phyloP scores from a whole-genome alignment of 2,888 invertebrate genomes.

The Darwinula stevensoni region DNA sequence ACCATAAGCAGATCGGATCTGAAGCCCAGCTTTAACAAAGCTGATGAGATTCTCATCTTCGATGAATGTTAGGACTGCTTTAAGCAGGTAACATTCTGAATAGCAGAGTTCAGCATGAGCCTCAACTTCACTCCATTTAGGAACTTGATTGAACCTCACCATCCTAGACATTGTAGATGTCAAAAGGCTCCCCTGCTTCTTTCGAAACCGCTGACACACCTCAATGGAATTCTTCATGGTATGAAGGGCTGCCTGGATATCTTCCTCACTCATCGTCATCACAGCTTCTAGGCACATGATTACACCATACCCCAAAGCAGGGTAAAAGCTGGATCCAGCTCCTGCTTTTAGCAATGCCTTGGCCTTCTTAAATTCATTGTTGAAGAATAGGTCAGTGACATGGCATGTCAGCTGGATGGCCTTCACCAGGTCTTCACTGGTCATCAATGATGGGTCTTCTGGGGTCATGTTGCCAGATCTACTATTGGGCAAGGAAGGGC shows the following conservation, averaged over 20 bases:
- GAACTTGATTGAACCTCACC: slow-evolving; percentile 3
- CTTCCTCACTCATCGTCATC: slow-evolving; percentile 52
- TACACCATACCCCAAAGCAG: slow-evolving; percentile 59
- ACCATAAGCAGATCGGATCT: slow-evolving; percentile 63
- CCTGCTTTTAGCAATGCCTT: slow-evolving; percentile 37
- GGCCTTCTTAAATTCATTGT: slow-evolving; percentile 61
- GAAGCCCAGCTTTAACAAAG: slow-evolving; percentile 70
- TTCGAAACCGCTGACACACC: slow-evolving; percentile 40
- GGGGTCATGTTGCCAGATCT: too few species aligned
- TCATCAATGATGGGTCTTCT: too few species aligned
- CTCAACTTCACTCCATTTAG: slow-evolving; percentile 22
- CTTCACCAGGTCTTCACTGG: too few species aligned
- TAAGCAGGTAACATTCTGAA: slow-evolving; percentile 61
- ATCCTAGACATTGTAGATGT: slow-evolving; percentile 22
- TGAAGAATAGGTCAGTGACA: slow-evolving; percentile 67
- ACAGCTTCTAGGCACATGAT: slow-evolving; percentile 74
- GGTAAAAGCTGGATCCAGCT: slow-evolving; percentile 43
- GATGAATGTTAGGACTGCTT: slow-evolving; percentile 66
- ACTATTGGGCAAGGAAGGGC: too few species aligned
- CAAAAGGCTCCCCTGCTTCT: slow-evolving; percentile 41
- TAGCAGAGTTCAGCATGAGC: slow-evolving; percentile 84
- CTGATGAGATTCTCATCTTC: slow-evolving; percentile 80
- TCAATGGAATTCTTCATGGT: slow-evolving; percentile 42
- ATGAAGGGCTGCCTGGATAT: slow-evolving; percentile 38
- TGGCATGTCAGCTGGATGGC: slow-evolving; percentile 42